Base-by-base conservation (phyloP, 2,113 vertebrate genomes). In the Cavia porcellus region DNA sequence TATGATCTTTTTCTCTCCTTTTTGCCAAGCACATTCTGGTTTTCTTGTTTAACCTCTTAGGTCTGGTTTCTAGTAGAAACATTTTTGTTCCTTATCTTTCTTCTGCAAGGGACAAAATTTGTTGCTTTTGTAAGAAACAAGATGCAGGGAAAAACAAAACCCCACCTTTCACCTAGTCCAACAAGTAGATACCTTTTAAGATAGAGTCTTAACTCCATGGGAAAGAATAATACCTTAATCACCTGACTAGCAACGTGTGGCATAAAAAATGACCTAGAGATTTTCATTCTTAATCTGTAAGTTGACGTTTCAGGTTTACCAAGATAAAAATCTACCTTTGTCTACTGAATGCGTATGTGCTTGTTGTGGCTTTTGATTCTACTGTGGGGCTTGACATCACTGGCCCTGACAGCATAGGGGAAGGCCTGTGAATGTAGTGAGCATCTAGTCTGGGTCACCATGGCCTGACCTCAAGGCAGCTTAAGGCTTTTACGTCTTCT, bases 1-100 rank as follows among this genome's bases (percentile, higher is more conserved):
- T 92, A 45, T 97, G 88, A 91, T 94, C 68, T 94, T 88, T 82
- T 11, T 97, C 92, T 95, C 90, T 96, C 74, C 84, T 96, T 96
- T 92, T 95, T 86, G 82, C 94, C 85, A 97, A 98, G 95, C 96
- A 94, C 97, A 98, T 98, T 89, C 68, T 94, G 95, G 57, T 96
- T 95, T 93, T 96, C 87, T 90, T 95, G 80, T 92, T 97, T 89
- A 97, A 96, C 6, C 77, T 38, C 38, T 38, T 38, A 97, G 82
- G 84, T 84, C 52, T 96, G 2, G 86, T 97, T 96, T 94, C 83
- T 91, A 81, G 92, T 50, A 87, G 89, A 95, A 92, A 84, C 38
- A n/a, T 30, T 96, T 96, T 91, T 96, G 47, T 97, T 96, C 75
- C 42, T 87, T 96, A 52, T 85, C 64, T 83, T 98, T 94, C 64